A percentile compares a stretch with the other conserved stretches of the same genome.
phyloP scores from a whole-genome alignment of 92 coral and sea anemone species.

The Pocillopora grandis region DNA sequence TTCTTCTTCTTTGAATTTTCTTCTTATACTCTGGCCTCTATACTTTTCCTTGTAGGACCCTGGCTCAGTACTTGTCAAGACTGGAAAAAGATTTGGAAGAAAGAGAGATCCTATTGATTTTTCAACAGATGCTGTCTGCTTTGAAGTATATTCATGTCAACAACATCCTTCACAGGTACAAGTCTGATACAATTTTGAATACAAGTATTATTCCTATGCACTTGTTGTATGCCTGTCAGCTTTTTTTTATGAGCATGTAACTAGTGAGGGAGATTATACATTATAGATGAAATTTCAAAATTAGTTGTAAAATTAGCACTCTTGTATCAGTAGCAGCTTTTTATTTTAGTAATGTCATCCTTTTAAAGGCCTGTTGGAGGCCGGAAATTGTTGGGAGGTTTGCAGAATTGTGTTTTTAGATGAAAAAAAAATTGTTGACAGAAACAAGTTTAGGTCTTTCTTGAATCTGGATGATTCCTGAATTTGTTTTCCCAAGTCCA shows the following conservation, averaged over 20 bases:
- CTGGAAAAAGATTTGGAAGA: constrained; percentile 97
- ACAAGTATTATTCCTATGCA: not conserved
- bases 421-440: too few species aligned
- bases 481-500: too few species aligned
- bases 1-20: not conserved
- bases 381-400: too few species aligned
- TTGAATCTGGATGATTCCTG: too few species aligned
- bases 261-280: too few species aligned
- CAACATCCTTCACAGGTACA: constrained; percentile 97
- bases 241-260: not conserved
- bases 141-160: constrained; percentile 90
- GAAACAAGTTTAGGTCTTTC: too few species aligned
- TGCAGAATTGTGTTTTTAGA: too few species aligned
- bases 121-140: constrained; percentile 95
- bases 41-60: constrained; percentile 60
- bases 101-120: constrained; percentile 79
- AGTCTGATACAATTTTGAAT: constrained; percentile 33
- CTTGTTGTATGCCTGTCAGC: not conserved
- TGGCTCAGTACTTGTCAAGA: constrained; percentile 84
- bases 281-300: too few species aligned
- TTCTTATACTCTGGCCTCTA: not conserved
- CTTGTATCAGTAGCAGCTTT: too few species aligned
- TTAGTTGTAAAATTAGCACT: too few species aligned
- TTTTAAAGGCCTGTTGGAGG: too few species aligned
- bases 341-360: too few species aligned